Base-by-base conservation (phyloP, 2,888 invertebrate species). In the Crepidodera aurea region DNA sequence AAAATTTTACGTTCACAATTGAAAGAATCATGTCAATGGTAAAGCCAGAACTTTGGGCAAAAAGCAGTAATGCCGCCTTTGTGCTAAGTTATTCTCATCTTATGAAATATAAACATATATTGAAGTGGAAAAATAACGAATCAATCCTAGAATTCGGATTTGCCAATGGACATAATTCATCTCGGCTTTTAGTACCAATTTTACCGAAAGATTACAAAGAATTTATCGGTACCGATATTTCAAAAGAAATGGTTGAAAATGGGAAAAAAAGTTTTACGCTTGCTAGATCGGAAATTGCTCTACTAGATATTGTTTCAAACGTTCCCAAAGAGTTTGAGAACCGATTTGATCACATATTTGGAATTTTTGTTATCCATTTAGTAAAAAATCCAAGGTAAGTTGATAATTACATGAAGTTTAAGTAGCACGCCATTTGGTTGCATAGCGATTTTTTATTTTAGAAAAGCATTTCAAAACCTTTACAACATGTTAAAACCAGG, bases 81-180 rank as follows among this genome's bases (percentile, higher is more conserved):
- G n/a, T n/a, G n/a, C n/a, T n/a, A n/a, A n/a, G n/a, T n/a, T n/a
- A n/a, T n/a, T n/a, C n/a, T n/a, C n/a, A n/a, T n/a, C n/a, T n/a
- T n/a, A n/a, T n/a, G n/a, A 59, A 59, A 51, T 51, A 44, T 27
- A 51, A 44, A 29, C 51, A 51, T 44, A 8, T 51, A 3, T 18
- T 59, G 1, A 59, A 51, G 51, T 59, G 59, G 59, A 59, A 44
- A 37, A 51, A n/a, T n/a, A n/a, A n/a, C n/a, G n/a, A n/a, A n/a
- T n/a, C n/a, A n/a, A n/a, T n/a, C n/a, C n/a, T n/a, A 32, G 59
- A 58, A 40, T 16, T 51, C 4, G 58, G 58, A 4, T 18, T 13
- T 15, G 58, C 19, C 1, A 29, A 50, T 40, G 58, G 58, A 27
- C 12, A 10, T 2, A 39, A 22, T 13, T 39, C 51, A 2, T 3